Evolutionary conservation across 2,797 vertebrate species (phyloP).

Genomic region (Pterois miles): DNA sequence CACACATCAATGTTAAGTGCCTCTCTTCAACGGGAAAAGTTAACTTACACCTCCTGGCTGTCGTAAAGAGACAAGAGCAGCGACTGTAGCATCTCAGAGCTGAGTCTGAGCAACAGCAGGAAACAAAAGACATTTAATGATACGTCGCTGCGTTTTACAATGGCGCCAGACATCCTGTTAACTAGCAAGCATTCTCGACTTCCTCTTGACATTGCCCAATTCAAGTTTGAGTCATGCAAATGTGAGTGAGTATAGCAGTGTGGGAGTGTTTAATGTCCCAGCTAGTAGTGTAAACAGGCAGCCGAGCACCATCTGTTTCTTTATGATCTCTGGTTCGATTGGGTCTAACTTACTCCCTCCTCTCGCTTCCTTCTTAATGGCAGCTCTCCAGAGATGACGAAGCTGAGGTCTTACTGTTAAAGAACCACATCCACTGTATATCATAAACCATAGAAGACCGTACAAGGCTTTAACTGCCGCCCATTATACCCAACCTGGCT

Average conservation of each 20-base stretch:
- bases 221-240: slow-evolving; percentile 57
- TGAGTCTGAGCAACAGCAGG: slow-evolving; percentile 6
- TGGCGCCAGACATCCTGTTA: slow-evolving; percentile 45
- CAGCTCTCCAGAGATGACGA: slow-evolving; percentile 37
- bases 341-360: slow-evolving; percentile 31
- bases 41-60: slow-evolving; percentile 49
- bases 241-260: slow-evolving; percentile 45
- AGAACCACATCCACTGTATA: slow-evolving; percentile 30
- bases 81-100: slow-evolving; percentile 11
- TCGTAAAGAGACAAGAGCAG: not conserved
- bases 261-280: slow-evolving; percentile 56
- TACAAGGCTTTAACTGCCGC: slow-evolving; percentile 43
- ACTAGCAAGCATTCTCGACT: slow-evolving; percentile 63
- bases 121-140: slow-evolving; percentile 6
- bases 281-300: slow-evolving; percentile 59
- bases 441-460: not conserved
- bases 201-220: slow-evolving; percentile 68
- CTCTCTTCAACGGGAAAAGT: slow-evolving; percentile 45
- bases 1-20: slow-evolving; percentile 49
- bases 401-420: slow-evolving; percentile 35
- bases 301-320: slow-evolving; percentile 63
- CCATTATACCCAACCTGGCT: slow-evolving; percentile 11
- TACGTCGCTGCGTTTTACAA: slow-evolving; percentile 28
- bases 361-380: slow-evolving; percentile 31
- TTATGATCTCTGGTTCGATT: slow-evolving; percentile 58